Conservation (phyloP, 2,888 invertebrate genomes). For the Xanthostigma xanthostigma region DNA sequence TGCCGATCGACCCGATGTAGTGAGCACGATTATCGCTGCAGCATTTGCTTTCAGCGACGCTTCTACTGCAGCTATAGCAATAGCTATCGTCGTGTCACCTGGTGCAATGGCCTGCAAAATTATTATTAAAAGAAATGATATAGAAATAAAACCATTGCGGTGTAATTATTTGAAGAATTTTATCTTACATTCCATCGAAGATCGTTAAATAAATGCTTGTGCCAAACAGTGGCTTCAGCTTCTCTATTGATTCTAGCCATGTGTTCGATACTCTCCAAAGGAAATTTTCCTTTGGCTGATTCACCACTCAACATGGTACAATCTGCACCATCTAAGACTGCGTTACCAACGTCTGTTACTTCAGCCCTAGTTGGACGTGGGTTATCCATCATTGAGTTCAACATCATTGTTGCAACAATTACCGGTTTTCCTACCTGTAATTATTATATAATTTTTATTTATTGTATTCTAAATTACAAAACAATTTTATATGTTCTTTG, state of each 20-base stretch:
- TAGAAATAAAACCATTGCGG: background rate
- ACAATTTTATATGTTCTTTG: background rate
- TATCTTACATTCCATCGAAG: constrained; percentile 34
- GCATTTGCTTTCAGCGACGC: constrained; percentile 53
- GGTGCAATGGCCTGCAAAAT: constrained; percentile 30
- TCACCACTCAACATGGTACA: constrained; percentile 77
- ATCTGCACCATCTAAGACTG: constrained; percentile 79
- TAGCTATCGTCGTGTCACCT: constrained; percentile 50
- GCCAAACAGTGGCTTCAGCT: constrained; percentile 75
- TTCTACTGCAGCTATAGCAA: constrained; percentile 58
- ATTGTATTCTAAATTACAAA: too few relatives aligned
- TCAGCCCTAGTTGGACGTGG: constrained; percentile 63
- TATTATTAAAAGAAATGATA: constrained; percentile 1
- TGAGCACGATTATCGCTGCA: constrained; percentile 64
- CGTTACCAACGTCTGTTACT: constrained; percentile 82
- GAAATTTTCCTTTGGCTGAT: constrained; percentile 60
- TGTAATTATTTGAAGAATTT: background rate
- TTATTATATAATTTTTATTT: too few relatives aligned
- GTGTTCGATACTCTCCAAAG: constrained; percentile 53
- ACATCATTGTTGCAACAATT: constrained; percentile 71
- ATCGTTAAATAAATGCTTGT: constrained; percentile 63
- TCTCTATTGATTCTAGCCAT: constrained; percentile 67
- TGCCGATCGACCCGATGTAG: constrained; percentile 57
- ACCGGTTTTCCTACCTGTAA: constrained; percentile 61
- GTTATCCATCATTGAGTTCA: constrained; percentile 68